Evolutionary conservation across 2,888 invertebrate genomes (phyloP).

Genomic region (Temnothorax unifasciatus): DNA sequence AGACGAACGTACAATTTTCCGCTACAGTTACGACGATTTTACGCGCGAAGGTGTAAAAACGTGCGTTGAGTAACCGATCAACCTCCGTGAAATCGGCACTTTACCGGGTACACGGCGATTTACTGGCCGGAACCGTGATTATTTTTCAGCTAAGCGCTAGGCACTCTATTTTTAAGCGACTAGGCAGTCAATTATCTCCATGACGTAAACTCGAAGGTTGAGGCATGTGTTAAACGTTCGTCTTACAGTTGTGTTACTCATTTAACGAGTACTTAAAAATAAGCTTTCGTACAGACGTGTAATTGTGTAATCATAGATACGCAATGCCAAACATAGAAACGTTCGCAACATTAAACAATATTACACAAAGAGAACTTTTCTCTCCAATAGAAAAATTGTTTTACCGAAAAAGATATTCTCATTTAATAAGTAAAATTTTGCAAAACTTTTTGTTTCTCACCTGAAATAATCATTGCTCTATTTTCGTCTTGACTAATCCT

Average conservation of each 20-base stretch:
- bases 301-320: neutral
- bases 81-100: slow-evolving; percentile 59
- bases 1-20: slow-evolving; percentile 41
- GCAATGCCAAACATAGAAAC: neutral
- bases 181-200: slow-evolving; percentile 17
- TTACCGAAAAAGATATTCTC: neutral
- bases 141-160: slow-evolving; percentile 25
- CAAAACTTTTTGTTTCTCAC: neutral
- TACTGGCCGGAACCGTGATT: slow-evolving; percentile 41
- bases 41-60: slow-evolving; percentile 19
- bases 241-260: neutral
- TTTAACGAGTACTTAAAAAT: slow-evolving; percentile 8
- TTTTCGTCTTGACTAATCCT: neutral
- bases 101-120: slow-evolving; percentile 24
- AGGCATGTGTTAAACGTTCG: neutral
- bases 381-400: neutral
- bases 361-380: neutral
- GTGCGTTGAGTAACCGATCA: slow-evolving; percentile 54
- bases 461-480: neutral
- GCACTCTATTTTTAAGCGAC: slow-evolving; percentile 19
- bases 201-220: slow-evolving; percentile 25
- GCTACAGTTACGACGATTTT: slow-evolving; percentile 40
- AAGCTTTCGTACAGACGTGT: neutral
- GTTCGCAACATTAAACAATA: neutral
- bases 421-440: neutral